Conservation (phyloP, 2,888 invertebrate genomes). For the Trachelus iudaicus region DNA sequence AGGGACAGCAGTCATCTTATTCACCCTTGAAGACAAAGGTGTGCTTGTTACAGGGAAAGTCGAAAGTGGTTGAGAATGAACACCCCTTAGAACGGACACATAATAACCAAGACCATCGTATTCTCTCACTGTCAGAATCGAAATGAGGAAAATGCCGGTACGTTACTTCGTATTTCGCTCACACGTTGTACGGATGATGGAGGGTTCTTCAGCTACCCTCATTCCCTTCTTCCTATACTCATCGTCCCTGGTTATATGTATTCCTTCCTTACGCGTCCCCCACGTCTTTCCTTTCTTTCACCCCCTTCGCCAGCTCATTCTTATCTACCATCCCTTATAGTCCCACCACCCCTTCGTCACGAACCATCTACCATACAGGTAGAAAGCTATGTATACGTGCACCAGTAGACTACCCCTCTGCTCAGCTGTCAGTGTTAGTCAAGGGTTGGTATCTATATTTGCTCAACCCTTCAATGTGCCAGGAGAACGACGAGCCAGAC, state of each 20-base stretch:
- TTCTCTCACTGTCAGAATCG: slow-evolving; percentile 17
- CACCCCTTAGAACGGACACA: neutral
- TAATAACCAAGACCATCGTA: slow-evolving; percentile 8
- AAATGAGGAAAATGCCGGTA: slow-evolving; percentile 17
- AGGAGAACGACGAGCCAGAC: neutral
- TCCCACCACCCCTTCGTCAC: slow-evolving; percentile 4
- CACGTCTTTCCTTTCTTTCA: neutral
- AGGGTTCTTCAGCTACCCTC: slow-evolving; percentile 27
- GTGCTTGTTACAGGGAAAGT: neutral
- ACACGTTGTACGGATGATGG: slow-evolving; percentile 34
- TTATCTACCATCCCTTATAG: slow-evolving; percentile 12
- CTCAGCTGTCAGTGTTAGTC: slow-evolving; percentile 9
- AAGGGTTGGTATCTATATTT: slow-evolving; percentile 13
- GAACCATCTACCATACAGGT: neutral
- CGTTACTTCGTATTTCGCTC: slow-evolving; percentile 31
- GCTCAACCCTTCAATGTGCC: slow-evolving; percentile 14
- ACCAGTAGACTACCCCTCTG: neutral
- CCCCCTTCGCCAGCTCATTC: slow-evolving; percentile 13
- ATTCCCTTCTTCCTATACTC: slow-evolving; percentile 5
- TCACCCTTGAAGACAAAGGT: neutral
- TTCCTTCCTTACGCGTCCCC: neutral
- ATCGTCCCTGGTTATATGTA: neutral
- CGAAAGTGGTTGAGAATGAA: neutral
- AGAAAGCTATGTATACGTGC: slow-evolving; percentile 16
- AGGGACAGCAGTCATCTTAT: neutral